Base-by-base conservation (phyloP, 2,888 invertebrate genomes). In the Miltochrista miniata region DNA sequence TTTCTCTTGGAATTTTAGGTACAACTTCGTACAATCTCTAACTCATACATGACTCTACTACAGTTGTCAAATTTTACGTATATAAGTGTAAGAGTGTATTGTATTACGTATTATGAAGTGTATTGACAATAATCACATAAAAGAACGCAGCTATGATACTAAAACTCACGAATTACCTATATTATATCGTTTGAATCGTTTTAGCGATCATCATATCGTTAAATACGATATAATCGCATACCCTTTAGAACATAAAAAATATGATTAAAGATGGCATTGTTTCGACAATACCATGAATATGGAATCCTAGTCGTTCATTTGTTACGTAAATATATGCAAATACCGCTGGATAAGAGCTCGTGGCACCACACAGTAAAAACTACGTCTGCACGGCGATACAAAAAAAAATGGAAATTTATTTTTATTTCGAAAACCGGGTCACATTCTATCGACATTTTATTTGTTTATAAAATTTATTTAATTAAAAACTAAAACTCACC, bases 401-500 rank as follows among this genome's bases (percentile, higher is more conserved):
- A 53, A 60, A 31, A 65, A 59, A 67, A 61, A 61, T 57, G 58
- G 53, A 56, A 62, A 64, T 60, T 54, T 66, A 67, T 66, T 67
- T 64, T 60, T 60, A 68, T 72, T 73, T 64, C 54, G 56, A 64
- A 71, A 76, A 74, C 66, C 71, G 68, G 72, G 72, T 72, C 71
- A 72, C 59, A 56, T 45, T 18, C 29, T 9, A 41, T 42, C 37
- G 58, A 56, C 60, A 56, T 53, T 36, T 42, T 51, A 15, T 35
- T 35, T 10, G 7, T 1, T 13, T n/a, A 14, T 11, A 11, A 2
- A 42, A 3, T 7, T n/a, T 34, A 12, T 14, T 8, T 15, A 7
- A 29, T 41, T 29, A 11, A 34, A 24, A 41, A 54, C 37, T 24
- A 33, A 10, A 11, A 71, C 80, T 77, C 62, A 85, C 85, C 84